A percentile compares a stretch with the other conserved stretches of the same genome.
Evolutionary conservation across 2,113 vertebrate species (phyloP).

Genomic region (Pimephales promelas): DNA sequence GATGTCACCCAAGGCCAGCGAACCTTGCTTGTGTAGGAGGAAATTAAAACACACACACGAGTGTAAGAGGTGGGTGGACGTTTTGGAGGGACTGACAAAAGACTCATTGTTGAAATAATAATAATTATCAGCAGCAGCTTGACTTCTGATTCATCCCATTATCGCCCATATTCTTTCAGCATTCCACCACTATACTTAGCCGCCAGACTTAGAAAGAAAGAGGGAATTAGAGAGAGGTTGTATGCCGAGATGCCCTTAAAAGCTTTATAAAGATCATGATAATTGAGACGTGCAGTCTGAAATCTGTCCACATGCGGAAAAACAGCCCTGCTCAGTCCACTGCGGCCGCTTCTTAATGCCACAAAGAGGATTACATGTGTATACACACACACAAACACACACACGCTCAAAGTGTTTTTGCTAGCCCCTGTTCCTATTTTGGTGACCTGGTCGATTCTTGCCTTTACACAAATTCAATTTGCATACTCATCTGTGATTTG

Average conservation of each 20-base stretch:
- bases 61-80: slow-evolving; percentile 10
- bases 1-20: slow-evolving; percentile 24
- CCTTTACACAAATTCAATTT: slow-evolving; percentile 29
- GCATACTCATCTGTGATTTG: slow-evolving; percentile 2
- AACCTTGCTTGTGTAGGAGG: slow-evolving; percentile 20
- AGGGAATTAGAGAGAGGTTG: slow-evolving; percentile 36
- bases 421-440: slow-evolving; percentile 28
- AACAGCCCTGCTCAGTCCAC: slow-evolving; percentile 43
- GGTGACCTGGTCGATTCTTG: background rate
- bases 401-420: slow-evolving; percentile 41
- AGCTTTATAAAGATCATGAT: slow-evolving; percentile 49
- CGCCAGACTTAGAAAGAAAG: slow-evolving; percentile 13
- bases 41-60: slow-evolving; percentile 38
- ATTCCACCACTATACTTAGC: slow-evolving; percentile 51
- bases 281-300: slow-evolving; percentile 53
- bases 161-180: slow-evolving; percentile 46
- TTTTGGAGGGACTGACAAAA: slow-evolving; percentile 36
- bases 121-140: slow-evolving; percentile 50
- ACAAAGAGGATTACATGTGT: slow-evolving; percentile 36
- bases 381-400: slow-evolving; percentile 29
- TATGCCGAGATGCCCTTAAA: slow-evolving; percentile 25
- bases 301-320: slow-evolving; percentile 51
- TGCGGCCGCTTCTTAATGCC: slow-evolving; percentile 5
- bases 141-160: slow-evolving; percentile 56
- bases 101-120: slow-evolving; percentile 55